Base-by-base conservation (phyloP, 64 coral and sea anemone genomes). In the Anthopleura sola region DNA sequence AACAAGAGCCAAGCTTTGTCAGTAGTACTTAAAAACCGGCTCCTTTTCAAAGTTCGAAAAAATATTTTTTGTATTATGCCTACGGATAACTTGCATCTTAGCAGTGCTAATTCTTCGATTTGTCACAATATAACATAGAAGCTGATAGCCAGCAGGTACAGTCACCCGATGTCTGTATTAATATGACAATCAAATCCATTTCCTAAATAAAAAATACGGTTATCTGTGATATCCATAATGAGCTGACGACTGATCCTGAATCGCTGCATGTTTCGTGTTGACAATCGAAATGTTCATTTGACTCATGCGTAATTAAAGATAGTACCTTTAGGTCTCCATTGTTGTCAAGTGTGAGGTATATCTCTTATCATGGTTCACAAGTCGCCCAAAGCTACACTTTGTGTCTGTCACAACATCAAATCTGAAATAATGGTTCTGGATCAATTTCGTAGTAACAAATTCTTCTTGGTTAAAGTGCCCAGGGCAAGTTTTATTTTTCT, bases 331-430 rank as follows among this genome's bases (percentile, higher is more conserved):
- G 10, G 21, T 62, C 58, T 62, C 23, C n/a, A 28, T 62, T 62
- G 9, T 62, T n/a, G 58, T 62, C 58, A 26, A 62, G 58, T 26
- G 7, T 26, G 10, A 57, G 55, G 20, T 57, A 57, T 57, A 0
- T 62, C 24, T 62, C 24, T 62, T 9, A 23, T 62, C 58, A n/a
- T 62, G 4, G 21, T n/a, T 62, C n/a, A 7, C 0, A 62, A 23
- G 58, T 62, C 58, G 58, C 58, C 58, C 58, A 62, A 62, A 62
- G 58, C 58, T 26, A 62, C 58, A 62, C 58, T 62, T 62, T 28
- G 23, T n/a, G n/a, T 1, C 5, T 26, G 58, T 62, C 58, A 62
- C 16, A 62, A 62, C 58, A 62, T 26, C 24, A 12, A 62, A 26
- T 62, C 58, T 15, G n/a, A 23, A 11, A 15, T 62, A 62, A 62